Evolutionary conservation across 2,797 vertebrate genomes (phyloP), one percentile per base, ranked within the genome.

Genomic region (Crocodylus rhombifer): DNA sequence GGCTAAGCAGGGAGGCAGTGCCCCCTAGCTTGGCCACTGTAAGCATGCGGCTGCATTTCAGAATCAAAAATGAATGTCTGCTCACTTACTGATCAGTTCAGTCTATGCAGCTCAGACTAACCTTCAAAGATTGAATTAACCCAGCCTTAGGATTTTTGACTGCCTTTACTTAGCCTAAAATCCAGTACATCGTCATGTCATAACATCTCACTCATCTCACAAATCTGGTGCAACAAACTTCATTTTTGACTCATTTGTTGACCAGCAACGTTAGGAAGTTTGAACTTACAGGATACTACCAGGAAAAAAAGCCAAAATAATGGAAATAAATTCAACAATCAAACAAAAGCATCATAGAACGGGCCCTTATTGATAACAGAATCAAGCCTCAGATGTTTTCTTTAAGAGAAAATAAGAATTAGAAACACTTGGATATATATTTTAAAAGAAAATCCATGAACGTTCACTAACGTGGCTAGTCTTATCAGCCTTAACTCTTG

Each of bases 151-250:
- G 42, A 51, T 51, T 51, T 51, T 51, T 51, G 42, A 51, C 42
- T 51, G 42, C 10, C 9, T 51, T 51, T 51, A 51, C 42, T 51
- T 51, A 51, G 94, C 42, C 16, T 97, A 96, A 97, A 98, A 98
- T 97, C 94, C 88, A 92, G 82, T 85, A 51, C 69, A 56, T 93
- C 82, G 87, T 88, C 65, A 87, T 63, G 86, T 86, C 71, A 76
- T 69, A 84, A 17, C 28, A 58, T 93, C 69, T 74, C 67, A 67
- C 74, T 88, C 77, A 11, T 51, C 42, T 51, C 10, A 51, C 79
- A 91, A 81, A 89, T 90, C 17, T 88, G 26, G 51, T 91, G 30
- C 18, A 91, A 30, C 65, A 85, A 71, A 89, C 65, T 95, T 92
- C 82, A 90, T 42, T 90, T 85, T 51, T 17, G 14, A 86, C n/a